phyloP scores from a whole-genome alignment of 2,113 vertebrate genomes.

The Lepidothrix coronata region DNA sequence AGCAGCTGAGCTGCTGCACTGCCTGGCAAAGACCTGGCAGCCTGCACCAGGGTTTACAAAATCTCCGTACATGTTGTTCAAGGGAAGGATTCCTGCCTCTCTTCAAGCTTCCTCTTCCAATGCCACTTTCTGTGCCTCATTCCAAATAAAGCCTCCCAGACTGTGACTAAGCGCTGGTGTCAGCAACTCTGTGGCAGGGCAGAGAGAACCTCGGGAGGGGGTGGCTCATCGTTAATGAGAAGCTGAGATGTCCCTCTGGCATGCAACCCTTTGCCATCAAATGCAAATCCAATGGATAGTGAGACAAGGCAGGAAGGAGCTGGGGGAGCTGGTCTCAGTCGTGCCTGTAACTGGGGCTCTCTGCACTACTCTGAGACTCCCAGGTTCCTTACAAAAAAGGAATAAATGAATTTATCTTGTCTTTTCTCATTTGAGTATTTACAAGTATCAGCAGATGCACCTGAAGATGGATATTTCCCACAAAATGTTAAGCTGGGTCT shows the following conservation, averaged over 20 bases:
- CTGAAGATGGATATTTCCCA: not conserved
- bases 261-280: not conserved
- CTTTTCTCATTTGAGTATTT: not conserved
- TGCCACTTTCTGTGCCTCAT: conserved; percentile 29
- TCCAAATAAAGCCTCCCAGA: not conserved
- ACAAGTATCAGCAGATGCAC: not conserved
- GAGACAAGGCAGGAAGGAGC: not conserved
- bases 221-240: not conserved
- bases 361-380: not conserved
- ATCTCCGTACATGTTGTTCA: conserved; percentile 17
- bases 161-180: conserved; percentile 47
- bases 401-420: not conserved
- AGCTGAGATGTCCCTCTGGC: not conserved
- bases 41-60: conserved; percentile 27
- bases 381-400: not conserved
- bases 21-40: conserved; percentile 64
- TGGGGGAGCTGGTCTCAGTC: not conserved
- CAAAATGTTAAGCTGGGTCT: not conserved
- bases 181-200: not conserved
- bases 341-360: not conserved
- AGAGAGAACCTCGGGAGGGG: not conserved
- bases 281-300: not conserved
- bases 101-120: conserved; percentile 21
- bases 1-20: conserved; percentile 57
- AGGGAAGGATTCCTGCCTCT: conserved; percentile 16